Base-by-base conservation (phyloP, 2,113 vertebrate species). In the Myrmecobius fasciatus region DNA sequence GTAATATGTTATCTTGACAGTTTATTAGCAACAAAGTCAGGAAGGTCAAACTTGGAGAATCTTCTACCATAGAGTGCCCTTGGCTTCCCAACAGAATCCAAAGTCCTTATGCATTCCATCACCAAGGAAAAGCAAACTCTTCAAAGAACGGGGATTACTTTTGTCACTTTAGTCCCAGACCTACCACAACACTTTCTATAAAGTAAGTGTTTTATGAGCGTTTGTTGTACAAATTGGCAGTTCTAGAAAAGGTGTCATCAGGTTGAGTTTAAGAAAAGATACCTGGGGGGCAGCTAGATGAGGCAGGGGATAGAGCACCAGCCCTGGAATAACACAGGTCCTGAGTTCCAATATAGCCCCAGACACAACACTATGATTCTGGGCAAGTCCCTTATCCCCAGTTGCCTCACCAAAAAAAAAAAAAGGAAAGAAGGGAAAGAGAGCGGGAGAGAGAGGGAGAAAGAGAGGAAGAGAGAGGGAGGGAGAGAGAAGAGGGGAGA, bases 1-100 rank as follows among this genome's bases (percentile, higher is more conserved):
- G 97, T 94, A 97, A 97, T 97, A 96, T 94, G 97, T 98, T 97
- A 98, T 98, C 97, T 95, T 97, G 97, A 97, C 97, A 98, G 97
- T 97, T 98, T 97, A 97, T 98, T 98, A 97, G 95, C 92, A 97
- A 97, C 96, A 98, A 98, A 97, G 97, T 97, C 97, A 97, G 93
- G 96, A 96, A 97, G 97, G 97, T 98, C 97, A 97, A 96, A 96
- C 94, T 96, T 95, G 96, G 97, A 97, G 94, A 96, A 93, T 96
- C 92, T 97, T 95, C 96, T 97, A 97, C 96, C 96, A 97, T 97
- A 97, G 97, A 97, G 96, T 97, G 97, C 97, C 95, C 36, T 83
- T 6, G 96, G 96, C 96, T 96, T 93, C 95, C 94, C 91, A 96
- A 97, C 96, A 97, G 47, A 96, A 97, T 97, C 96, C 97, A 96